Conservation (phyloP, 1,140 invertebrate species). For the Phocides pigmalion region DNA sequence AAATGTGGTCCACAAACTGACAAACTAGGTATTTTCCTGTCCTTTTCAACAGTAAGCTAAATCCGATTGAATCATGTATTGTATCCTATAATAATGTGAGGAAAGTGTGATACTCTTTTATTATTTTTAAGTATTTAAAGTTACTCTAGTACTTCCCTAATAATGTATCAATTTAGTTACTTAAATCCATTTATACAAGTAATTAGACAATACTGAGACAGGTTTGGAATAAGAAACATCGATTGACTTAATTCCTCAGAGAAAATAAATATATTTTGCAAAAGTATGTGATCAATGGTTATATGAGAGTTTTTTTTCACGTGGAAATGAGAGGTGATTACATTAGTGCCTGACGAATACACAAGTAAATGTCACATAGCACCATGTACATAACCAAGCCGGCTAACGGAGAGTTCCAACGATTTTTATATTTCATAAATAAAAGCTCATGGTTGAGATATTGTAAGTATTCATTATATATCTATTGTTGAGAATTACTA, state of each 20-base stretch:
- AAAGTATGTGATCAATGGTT: conserved; percentile 9
- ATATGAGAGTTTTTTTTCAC: conserved; percentile 14
- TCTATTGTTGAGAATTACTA: conserved; percentile 74
- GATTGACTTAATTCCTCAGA: conserved; percentile 25
- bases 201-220: conserved; percentile 31
- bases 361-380: conserved; percentile 25
- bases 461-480: conserved; percentile 65
- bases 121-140: conserved; percentile 33
- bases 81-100: conserved; percentile 30
- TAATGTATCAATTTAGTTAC: conserved; percentile 24
- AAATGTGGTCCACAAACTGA: conserved; percentile 36
- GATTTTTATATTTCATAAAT: conserved; percentile 47
- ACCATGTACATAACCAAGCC: conserved; percentile 36
- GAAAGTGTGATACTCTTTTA: conserved; percentile 37
- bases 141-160: conserved; percentile 29
- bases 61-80: conserved; percentile 26
- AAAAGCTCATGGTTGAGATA: conserved; percentile 63
- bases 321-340: conserved; percentile 10
- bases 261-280: conserved; percentile 22
- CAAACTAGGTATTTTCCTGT: conserved; percentile 11
- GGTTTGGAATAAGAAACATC: conserved; percentile 32
- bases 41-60: conserved; percentile 25
- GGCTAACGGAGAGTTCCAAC: conserved; percentile 35
- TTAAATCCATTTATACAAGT: conserved; percentile 23
- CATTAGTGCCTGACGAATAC: conserved; percentile 34